Percentiles rank a stretch among this genome's conserved stretches.
Conservation (phyloP, 2,888 invertebrate genomes). For the Notocelia uddmanniana region DNA sequence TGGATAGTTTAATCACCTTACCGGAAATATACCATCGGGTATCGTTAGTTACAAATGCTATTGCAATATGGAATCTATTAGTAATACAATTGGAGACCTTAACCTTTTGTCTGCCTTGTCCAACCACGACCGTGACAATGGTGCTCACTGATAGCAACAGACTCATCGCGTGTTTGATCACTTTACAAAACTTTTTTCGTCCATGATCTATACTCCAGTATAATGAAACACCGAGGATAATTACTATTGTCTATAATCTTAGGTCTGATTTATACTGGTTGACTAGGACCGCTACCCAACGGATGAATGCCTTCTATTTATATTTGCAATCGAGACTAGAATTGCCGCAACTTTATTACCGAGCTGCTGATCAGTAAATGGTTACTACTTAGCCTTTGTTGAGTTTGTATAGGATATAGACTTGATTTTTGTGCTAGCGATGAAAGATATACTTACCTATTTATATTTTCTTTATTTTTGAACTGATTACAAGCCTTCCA, state of each 20-base stretch:
- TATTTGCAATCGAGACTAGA: conserved; percentile 7
- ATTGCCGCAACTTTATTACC: conserved; percentile 1
- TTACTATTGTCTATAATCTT: background rate
- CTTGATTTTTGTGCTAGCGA: background rate
- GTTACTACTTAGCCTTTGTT: conserved; percentile 5
- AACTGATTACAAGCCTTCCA: background rate
- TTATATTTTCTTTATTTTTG: background rate
- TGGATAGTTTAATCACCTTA: too few relatives aligned
- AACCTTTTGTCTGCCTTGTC: conserved; percentile 12
- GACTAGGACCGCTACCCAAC: background rate
- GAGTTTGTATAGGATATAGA: background rate
- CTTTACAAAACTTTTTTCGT: background rate
- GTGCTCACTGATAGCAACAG: conserved; percentile 3
- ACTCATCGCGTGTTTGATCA: conserved; percentile 5
- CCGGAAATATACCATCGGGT: background rate
- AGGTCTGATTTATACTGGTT: background rate
- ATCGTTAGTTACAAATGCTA: background rate
- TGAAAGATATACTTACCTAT: conserved; percentile 1
- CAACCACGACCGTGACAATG: conserved; percentile 17
- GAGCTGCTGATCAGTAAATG: background rate
- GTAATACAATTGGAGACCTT: background rate
- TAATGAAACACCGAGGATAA: background rate
- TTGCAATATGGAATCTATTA: background rate
- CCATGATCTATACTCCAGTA: background rate
- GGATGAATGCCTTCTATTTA: conserved; percentile 25